Evolutionary conservation across 2,888 invertebrate genomes (phyloP), one percentile per base, ranked within the genome.

Genomic region (Acanthosepion pharaonis): DNA sequence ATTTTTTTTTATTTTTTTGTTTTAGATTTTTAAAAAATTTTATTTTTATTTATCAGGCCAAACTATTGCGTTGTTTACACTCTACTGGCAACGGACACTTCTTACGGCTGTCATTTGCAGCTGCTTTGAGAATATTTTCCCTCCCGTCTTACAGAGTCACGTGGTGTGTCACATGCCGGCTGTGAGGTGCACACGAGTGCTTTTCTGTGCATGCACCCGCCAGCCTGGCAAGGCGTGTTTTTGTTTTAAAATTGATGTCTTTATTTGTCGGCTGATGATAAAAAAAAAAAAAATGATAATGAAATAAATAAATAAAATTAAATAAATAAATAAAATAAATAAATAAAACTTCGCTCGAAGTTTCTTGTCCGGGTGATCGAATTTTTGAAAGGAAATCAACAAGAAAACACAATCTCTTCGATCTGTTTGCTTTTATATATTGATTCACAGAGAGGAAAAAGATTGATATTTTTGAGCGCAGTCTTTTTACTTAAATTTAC

Each of bases 21-120:
- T 5, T 59, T 23, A 20, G 9, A 23, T 64, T 28, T 64, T 64
- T 64, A 5, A 25, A 42, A 42, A 42, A 42, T 42, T 25, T 23
- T 64, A 64, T 64, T 28, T 78, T 78, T 78, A 78, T 78, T 78
- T 78, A 78, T 33, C 78, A 33, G 23, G 78, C 78, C 33, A 33
- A 78, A 33, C n/a, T 78, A 33, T 33, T 78, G 78, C 33, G 78
- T 33, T 78, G 78, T 78, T 78, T 78, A 78, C 78, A 78, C n/a
- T 78, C 78, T n/a, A 33, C 78, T 78, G 78, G 78, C 78, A 78
- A 78, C 18, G 78, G 78, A 78, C 78, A 78, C 78, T 78, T 78
- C 78, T 78, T 33, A 18, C 33, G 78, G 78, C 78, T 78, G 78
- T 78, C 78, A 78, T 33, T 78, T 78, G 78, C 78, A 78, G 78